These are phyloP conservation scores for Lateolabrax maculatus DNA, from an alignment of 2,797 vertebrate species.

Conservation along the genomic window DNA sequence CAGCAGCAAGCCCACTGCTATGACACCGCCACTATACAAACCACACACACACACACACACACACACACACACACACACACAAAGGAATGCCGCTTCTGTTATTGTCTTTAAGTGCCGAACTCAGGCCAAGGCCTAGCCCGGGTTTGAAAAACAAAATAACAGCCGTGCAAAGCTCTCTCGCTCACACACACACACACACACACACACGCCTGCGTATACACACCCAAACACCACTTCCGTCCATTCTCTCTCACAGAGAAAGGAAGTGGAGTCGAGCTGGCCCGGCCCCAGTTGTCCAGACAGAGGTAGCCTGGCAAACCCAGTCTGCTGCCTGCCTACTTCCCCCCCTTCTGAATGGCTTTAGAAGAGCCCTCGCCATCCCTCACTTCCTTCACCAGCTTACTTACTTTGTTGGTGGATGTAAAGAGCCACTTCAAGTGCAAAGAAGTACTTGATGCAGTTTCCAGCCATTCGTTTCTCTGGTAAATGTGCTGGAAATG, in stretches of 20 bases:
- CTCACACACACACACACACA: constrained; percentile 34
- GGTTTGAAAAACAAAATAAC: constrained; percentile 81
- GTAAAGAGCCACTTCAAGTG: constrained; percentile 30
- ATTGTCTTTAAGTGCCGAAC: constrained; percentile 80
- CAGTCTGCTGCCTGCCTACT: constrained; percentile 38
- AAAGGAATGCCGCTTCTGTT: constrained; percentile 77
- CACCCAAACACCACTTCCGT: constrained; percentile 74
- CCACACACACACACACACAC: constrained; percentile 47
- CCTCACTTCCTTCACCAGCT: constrained; percentile 9
- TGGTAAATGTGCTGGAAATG: constrained; percentile 4
- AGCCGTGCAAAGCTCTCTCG: constrained; percentile 53
- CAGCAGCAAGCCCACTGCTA: constrained; percentile 60
- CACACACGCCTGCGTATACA: constrained; percentile 32
- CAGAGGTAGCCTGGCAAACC: constrained; percentile 49
- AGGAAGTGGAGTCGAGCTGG: constrained; percentile 75
- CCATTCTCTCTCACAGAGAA: constrained; percentile 80
- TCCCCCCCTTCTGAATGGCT: constrained; percentile 40
- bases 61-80: constrained; percentile 49
- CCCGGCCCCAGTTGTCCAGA: constrained; percentile 68
- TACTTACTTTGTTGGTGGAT: background rate
- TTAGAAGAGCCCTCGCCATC: constrained; percentile 25
- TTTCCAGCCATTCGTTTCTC: background rate
- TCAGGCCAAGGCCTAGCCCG: constrained; percentile 70
- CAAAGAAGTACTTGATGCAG: background rate
- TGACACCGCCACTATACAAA: constrained; percentile 60